Conservation (phyloP, 1,140 invertebrate genomes). For the Ridgeia piscesae region DNA sequence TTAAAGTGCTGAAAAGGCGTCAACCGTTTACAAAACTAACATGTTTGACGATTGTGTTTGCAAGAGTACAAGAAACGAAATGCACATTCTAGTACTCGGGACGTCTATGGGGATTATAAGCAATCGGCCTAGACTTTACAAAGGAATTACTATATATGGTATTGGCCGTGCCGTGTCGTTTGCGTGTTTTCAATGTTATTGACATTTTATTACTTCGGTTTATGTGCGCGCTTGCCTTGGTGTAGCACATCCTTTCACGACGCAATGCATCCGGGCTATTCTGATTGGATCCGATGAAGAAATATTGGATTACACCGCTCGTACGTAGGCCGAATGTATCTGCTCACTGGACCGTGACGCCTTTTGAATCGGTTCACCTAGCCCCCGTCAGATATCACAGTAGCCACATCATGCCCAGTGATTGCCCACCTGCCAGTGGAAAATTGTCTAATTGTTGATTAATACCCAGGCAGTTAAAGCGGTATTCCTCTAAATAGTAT, state of each 20-base stretch:
- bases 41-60: too few species aligned
- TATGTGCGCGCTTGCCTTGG: neutral
- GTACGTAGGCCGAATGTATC: too few species aligned
- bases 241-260: neutral
- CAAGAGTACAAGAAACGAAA: neutral
- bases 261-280: neutral
- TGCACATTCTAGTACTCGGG: neutral
- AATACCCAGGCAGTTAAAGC: neutral
- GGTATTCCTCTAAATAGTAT: neutral
- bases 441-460: neutral
- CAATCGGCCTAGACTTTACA: neutral
- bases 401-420: neutral
- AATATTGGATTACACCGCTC: neutral
- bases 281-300: neutral
- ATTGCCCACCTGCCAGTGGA: neutral
- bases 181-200: neutral
- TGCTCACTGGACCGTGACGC: neutral
- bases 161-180: neutral
- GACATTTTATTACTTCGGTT: neutral
- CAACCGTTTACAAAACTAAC: too few species aligned
- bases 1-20: too few species aligned
- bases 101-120: neutral
- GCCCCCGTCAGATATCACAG: neutral
- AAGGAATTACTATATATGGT: neutral
- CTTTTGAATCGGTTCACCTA: too few species aligned